Evolutionary conservation across 2,888 invertebrate genomes (phyloP).

Genomic region (Caenorhabditis auriculariae): DNA sequence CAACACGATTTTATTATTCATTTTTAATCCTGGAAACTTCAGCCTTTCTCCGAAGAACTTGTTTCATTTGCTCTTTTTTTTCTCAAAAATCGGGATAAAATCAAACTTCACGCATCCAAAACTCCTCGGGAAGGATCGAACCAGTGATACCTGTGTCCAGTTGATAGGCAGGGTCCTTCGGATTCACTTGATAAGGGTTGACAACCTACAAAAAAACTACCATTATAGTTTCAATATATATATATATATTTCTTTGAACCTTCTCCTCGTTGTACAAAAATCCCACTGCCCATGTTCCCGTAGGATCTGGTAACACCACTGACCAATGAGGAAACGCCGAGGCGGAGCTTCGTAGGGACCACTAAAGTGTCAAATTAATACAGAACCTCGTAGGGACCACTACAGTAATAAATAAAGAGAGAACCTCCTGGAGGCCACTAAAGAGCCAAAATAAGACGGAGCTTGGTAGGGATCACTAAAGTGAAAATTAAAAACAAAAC

Average conservation of each 20-base stretch:
- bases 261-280: neutral
- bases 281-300: slow-evolving; percentile 24
- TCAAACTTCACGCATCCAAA: slow-evolving; percentile 47
- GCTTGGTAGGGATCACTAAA: no score
- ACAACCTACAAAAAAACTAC: neutral
- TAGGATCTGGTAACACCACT: slow-evolving; percentile 42
- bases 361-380: slow-evolving; percentile 12
- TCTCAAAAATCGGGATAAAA: no score
- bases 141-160: slow-evolving; percentile 49
- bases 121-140: slow-evolving; percentile 42
- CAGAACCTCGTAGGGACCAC: neutral
- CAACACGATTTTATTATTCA: no score
- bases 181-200: slow-evolving; percentile 19
- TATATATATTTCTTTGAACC: no score
- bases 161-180: slow-evolving; percentile 48
- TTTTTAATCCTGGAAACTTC: no score
- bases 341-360: slow-evolving; percentile 25
- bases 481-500: no score
- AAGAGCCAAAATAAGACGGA: no score
- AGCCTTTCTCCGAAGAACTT: no score
- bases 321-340: slow-evolving; percentile 33
- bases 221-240: neutral
- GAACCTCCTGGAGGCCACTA: no score
- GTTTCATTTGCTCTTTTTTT: no score
- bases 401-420: no score